phyloP scores from a whole-genome alignment of 2,888 invertebrate genomes.

The Troilus luridus region DNA sequence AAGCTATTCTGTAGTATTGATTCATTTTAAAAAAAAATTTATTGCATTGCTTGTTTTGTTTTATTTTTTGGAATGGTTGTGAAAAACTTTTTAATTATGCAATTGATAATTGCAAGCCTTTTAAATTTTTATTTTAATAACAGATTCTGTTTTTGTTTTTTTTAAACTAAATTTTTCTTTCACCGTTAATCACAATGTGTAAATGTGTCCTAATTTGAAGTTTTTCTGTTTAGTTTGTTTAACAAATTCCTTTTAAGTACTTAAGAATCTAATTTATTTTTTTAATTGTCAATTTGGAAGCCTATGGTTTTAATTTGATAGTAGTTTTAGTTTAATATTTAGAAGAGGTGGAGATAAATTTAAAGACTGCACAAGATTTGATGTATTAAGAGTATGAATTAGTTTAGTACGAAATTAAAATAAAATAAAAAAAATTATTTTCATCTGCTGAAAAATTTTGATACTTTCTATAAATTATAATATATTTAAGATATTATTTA shows the following conservation, averaged over 20 bases:
- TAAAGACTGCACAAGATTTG: conserved; percentile 58
- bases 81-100: background rate
- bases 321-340: conserved; percentile 38
- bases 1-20: background rate
- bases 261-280: conserved; percentile 1
- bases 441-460: conserved; percentile 37
- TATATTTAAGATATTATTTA: conserved; percentile 27
- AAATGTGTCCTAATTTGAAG: background rate
- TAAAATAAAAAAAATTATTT: conserved; percentile 35
- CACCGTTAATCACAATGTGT: background rate
- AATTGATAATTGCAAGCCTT: background rate
- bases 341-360: conserved; percentile 50
- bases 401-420: background rate
- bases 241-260: background rate
- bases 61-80: conserved; percentile 20
- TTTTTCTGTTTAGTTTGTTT: background rate
- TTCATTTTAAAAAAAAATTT: background rate
- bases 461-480: conserved; percentile 46
- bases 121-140: background rate
- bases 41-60: background rate
- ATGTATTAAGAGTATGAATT: conserved; percentile 47
- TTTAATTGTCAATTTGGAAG: background rate
- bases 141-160: background rate
- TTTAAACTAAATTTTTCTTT: background rate
- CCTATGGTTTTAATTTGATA: background rate